phyloP scores from a whole-genome alignment of 1,140 invertebrate species.

The Chrysoperla carnea region DNA sequence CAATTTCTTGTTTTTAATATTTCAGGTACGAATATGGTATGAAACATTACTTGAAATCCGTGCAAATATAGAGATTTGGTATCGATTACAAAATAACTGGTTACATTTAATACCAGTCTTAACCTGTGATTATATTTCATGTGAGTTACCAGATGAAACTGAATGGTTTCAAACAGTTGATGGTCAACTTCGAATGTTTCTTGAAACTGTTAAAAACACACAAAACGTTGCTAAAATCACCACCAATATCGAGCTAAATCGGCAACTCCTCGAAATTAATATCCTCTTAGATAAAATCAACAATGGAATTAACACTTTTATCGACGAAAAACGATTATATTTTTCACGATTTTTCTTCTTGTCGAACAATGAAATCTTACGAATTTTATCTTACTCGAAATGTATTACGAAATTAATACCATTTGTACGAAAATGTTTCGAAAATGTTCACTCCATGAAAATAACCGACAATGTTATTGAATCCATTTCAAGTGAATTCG shows the following conservation, averaged over 20 bases:
- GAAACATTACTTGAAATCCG: slow-evolving; percentile 57
- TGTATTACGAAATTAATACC: slow-evolving; percentile 76
- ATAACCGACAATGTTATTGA: no score
- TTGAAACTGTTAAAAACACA: slow-evolving; percentile 52
- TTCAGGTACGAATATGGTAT: slow-evolving; percentile 43
- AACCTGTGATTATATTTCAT: slow-evolving; percentile 81
- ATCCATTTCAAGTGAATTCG: no score
- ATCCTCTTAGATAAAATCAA: slow-evolving; percentile 65
- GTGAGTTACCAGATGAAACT: slow-evolving; percentile 85
- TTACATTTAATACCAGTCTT: slow-evolving; percentile 88
- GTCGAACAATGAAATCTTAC: slow-evolving; percentile 89
- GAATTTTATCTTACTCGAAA: slow-evolving; percentile 85
- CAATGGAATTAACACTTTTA: slow-evolving; percentile 73
- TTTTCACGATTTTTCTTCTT: slow-evolving; percentile 91
- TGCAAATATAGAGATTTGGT: slow-evolving; percentile 71
- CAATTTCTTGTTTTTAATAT: no score
- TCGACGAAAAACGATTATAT: slow-evolving; percentile 80
- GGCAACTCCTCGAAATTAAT: slow-evolving; percentile 53
- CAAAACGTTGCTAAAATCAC: slow-evolving; percentile 57
- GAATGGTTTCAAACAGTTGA: slow-evolving; percentile 58
- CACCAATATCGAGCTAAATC: slow-evolving; percentile 49
- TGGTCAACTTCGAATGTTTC: slow-evolving; percentile 59
- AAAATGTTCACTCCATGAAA: slow-evolving; percentile 25
- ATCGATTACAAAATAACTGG: slow-evolving; percentile 76
- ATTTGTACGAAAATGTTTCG: slow-evolving; percentile 85